Evolutionary conservation across 2,113 vertebrate species (phyloP).

Genomic region (Takifugu flavidus): DNA sequence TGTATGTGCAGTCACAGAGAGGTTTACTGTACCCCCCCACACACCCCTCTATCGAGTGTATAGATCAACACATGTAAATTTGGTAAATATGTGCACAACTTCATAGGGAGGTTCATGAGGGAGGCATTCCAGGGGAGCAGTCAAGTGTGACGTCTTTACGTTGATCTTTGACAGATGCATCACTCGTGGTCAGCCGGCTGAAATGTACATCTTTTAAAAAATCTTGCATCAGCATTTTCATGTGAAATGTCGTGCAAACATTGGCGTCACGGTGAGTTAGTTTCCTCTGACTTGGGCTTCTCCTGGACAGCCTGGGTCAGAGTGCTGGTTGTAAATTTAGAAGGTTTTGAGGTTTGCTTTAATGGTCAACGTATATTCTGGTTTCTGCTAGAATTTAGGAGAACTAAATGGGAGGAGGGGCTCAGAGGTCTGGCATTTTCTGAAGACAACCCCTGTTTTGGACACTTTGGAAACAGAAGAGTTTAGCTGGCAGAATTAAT

Average conservation of each 20-base stretch:
- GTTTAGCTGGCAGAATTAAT: too few relatives aligned
- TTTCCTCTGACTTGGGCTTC: neutral
- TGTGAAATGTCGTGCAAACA: conserved; percentile 1
- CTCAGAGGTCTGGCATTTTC: neutral
- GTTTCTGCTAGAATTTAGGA: neutral
- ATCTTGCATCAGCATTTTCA: neutral
- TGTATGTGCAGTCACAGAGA: conserved; percentile 25
- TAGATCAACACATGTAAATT: conserved; percentile 25
- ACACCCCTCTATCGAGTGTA: conserved; percentile 1
- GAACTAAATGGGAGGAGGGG: neutral
- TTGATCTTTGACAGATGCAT: neutral
- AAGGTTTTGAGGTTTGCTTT: neutral
- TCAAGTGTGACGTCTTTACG: conserved; percentile 1
- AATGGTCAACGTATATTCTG: conserved; percentile 1
- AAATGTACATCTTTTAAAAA: neutral
- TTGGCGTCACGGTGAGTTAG: neutral
- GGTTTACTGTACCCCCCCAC: conserved; percentile 4
- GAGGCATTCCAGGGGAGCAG: conserved; percentile 38
- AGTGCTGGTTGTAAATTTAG: neutral
- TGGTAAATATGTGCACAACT: conserved; percentile 18
- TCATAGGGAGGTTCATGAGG: conserved; percentile 34
- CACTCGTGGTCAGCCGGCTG: neutral
- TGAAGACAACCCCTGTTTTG: too few relatives aligned
- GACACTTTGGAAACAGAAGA: too few relatives aligned
- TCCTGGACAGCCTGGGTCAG: neutral